Evolutionary conservation across 2,797 vertebrate species (phyloP).

Genomic region (Cossypha heuglini): DNA sequence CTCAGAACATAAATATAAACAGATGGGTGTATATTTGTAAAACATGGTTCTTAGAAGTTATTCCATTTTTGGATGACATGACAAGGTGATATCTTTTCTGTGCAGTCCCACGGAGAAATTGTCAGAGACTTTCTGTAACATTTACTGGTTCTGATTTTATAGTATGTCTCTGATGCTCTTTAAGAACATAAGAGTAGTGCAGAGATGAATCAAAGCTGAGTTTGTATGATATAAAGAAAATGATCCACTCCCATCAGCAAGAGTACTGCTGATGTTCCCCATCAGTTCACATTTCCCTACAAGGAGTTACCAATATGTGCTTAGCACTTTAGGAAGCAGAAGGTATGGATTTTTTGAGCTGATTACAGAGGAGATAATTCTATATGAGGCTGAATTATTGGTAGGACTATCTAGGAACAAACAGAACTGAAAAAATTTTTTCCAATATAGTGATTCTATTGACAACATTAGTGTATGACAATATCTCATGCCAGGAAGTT

Average conservation of each 20-base stretch:
- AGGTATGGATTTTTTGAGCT: fast-evolving
- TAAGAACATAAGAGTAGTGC: not conserved
- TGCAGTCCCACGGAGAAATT: not conserved
- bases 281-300: not conserved
- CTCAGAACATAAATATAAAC: constrained; percentile 7
- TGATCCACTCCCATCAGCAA: not conserved
- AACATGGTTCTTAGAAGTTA: not conserved
- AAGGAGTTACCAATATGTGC: not conserved
- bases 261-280: not conserved
- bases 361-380: not conserved
- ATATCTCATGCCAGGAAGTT: not conserved
- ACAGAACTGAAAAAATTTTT: not conserved
- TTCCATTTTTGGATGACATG: not conserved
- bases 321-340: not conserved
- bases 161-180: not conserved
- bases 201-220: not conserved
- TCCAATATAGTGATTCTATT: not conserved
- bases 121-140: not conserved
- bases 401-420: not conserved
- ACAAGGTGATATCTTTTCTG: not conserved
- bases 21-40: not conserved
- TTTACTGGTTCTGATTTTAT: not conserved
- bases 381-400: not conserved
- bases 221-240: not conserved
- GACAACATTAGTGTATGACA: not conserved